Conservation (phyloP, 2,888 invertebrate species). For the Isoperla grammatica region DNA sequence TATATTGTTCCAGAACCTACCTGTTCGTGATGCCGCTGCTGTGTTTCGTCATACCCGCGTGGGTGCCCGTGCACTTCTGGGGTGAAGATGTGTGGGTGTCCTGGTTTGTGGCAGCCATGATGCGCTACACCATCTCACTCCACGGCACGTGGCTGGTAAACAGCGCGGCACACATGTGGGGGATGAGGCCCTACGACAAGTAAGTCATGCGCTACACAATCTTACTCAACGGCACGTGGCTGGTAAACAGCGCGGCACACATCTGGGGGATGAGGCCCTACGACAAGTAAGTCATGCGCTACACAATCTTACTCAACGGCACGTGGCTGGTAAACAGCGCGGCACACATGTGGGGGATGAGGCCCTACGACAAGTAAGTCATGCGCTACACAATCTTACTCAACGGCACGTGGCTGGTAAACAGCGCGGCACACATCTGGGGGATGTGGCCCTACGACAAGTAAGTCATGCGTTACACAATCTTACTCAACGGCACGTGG, state of each 20-base stretch:
- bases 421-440: slow-evolving; percentile 71
- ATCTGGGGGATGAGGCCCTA: slow-evolving; percentile 40
- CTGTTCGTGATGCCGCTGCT: slow-evolving; percentile 46
- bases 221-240: slow-evolving; percentile 52
- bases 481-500: slow-evolving; percentile 53
- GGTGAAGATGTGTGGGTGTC: slow-evolving; percentile 48
- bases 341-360: slow-evolving; percentile 47
- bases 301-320: slow-evolving; percentile 47
- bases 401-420: slow-evolving; percentile 65
- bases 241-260: slow-evolving; percentile 57
- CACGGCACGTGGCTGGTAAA: slow-evolving; percentile 57
- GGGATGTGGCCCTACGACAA: no score
- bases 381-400: no score
- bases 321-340: slow-evolving; percentile 57
- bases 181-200: slow-evolving; percentile 39
- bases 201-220: slow-evolving; percentile 46
- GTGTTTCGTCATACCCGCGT: slow-evolving; percentile 53
- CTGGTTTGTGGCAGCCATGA: slow-evolving; percentile 48
- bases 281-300: slow-evolving; percentile 46
- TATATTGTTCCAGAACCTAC: slow-evolving; percentile 61
- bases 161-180: slow-evolving; percentile 52
- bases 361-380: slow-evolving; percentile 41
- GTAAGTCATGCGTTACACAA: slow-evolving; percentile 48
- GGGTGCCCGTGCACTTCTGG: slow-evolving; percentile 52
- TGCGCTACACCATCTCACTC: slow-evolving; percentile 48